Base-by-base conservation (phyloP, 2,797 vertebrate species). In the Rhinogobio ventralis region DNA sequence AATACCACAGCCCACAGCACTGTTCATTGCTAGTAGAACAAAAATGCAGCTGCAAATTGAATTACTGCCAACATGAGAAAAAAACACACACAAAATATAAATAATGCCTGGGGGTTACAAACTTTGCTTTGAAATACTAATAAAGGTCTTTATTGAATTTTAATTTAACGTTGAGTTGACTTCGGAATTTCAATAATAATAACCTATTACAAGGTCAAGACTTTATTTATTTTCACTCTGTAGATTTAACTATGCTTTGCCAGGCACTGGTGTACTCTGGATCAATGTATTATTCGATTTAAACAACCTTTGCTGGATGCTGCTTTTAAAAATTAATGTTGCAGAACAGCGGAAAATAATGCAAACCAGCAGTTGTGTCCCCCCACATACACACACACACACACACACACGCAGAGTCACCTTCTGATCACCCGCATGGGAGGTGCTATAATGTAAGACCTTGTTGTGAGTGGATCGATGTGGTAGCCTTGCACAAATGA, bases 281-380 rank as follows among this genome's bases (percentile, higher is more conserved):
- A 87, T 90, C 89, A 73, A 90, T 89, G 62, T 73, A 73, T 83
- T 82, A 89, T 89, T 90, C 88, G 86, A 88, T 90, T 89, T 71
- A 76, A 75, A 80, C 81, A 87, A 84, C 81, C 75, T 88, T 88
- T 80, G 78, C 81, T 86, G 68, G 79, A 86, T 46, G 51, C 73
- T 68, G 81, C 72, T 81, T 85, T 88, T 86, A 87, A 82, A 89
- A 88, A 88, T 89, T 83, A 71, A 90, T 87, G 79, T 77, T 71
- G 66, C 79, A 55, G 69, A 86, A 81, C 76, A 45, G 64, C 4
- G 55, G 30, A 82, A 84, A 89, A 78, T 79, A 86, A 87, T 82
- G 74, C 78, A 85, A 53, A 78, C 55, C 57, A 57, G 73, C 82
- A 77, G 62, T 76, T 77, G 73, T 53, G 66, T 79, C 42, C 49